Percentiles rank a stretch among this genome's conserved stretches.
These are phyloP conservation scores for Rhodinocichla rosea DNA, from an alignment of 2,113 vertebrate genomes.

Conservation along the genomic window DNA sequence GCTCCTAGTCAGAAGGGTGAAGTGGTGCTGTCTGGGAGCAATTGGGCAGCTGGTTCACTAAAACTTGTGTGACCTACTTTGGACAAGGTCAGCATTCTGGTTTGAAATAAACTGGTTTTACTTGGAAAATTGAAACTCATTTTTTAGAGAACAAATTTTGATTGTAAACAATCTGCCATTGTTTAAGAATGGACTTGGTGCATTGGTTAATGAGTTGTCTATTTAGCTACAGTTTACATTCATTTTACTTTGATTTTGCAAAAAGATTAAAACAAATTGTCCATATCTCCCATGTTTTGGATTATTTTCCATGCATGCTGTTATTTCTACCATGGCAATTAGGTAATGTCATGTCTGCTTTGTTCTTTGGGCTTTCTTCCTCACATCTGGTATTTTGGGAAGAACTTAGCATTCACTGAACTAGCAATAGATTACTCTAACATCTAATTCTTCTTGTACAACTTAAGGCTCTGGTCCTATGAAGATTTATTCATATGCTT, in stretches of 20 bases:
- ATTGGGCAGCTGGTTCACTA: background rate
- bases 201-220: background rate
- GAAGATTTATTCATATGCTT: background rate
- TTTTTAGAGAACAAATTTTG: background rate
- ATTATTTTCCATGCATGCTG: background rate
- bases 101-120: background rate
- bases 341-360: constrained; percentile 39
- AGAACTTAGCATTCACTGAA: background rate
- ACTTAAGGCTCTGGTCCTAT: background rate
- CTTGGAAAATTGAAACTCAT: background rate
- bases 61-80: background rate
- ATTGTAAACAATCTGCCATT: background rate
- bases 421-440: background rate
- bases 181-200: background rate
- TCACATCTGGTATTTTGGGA: constrained; percentile 33
- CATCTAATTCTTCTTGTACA: constrained; percentile 15
- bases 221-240: background rate
- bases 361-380: constrained; percentile 21
- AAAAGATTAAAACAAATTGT: background rate
- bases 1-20: background rate
- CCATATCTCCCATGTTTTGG: background rate
- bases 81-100: background rate
- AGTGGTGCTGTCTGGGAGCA: background rate
- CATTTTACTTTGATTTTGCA: background rate
- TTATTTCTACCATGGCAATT: constrained; percentile 18